Percentiles rank a stretch among this genome's conserved stretches.
phyloP scores from a whole-genome alignment of 2,888 invertebrate genomes.

The Hirtodrosophila confusa region DNA sequence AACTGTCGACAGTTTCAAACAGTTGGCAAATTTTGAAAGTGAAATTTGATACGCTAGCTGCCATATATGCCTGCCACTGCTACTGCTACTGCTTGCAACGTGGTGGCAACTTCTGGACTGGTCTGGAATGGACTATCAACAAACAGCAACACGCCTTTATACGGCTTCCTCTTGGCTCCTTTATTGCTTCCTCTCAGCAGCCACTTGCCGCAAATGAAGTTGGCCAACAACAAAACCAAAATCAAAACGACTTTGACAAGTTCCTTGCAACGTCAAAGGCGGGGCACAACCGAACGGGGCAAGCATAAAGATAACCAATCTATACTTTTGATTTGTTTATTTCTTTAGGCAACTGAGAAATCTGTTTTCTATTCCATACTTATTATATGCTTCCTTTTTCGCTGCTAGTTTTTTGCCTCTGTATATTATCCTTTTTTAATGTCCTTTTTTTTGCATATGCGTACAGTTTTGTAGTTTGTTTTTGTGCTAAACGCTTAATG shows the following conservation, averaged over 20 bases:
- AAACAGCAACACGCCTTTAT: slow-evolving; percentile 24
- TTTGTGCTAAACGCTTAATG: slow-evolving; percentile 11
- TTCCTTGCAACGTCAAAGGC: slow-evolving; percentile 14
- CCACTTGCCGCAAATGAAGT: slow-evolving; percentile 32
- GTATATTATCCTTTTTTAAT: not conserved
- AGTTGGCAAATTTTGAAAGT: slow-evolving; percentile 69
- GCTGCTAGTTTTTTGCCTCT: not conserved
- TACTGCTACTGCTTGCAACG: slow-evolving; percentile 23
- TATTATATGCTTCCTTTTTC: not conserved
- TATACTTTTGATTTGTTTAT: slow-evolving; percentile 1
- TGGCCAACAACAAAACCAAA: slow-evolving; percentile 36
- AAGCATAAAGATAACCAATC: not conserved
- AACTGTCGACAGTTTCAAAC: slow-evolving; percentile 58
- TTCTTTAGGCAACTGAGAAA: not conserved
- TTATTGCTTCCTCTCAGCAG: slow-evolving; percentile 50
- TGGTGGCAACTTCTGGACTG: slow-evolving; percentile 43
- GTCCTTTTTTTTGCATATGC: not conserved
- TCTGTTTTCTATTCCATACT: not conserved
- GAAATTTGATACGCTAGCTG: slow-evolving; percentile 58
- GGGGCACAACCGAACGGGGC: not conserved
- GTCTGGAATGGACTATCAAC: slow-evolving; percentile 15
- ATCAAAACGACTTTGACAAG: slow-evolving; percentile 47
- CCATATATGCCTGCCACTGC: slow-evolving; percentile 29
- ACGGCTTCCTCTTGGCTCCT: slow-evolving; percentile 46
- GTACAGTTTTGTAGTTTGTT: no score